A percentile compares a stretch with the other conserved stretches of the same genome.
Conservation (phyloP, 2,888 invertebrate species). For the Scotopteryx bipunctaria region DNA sequence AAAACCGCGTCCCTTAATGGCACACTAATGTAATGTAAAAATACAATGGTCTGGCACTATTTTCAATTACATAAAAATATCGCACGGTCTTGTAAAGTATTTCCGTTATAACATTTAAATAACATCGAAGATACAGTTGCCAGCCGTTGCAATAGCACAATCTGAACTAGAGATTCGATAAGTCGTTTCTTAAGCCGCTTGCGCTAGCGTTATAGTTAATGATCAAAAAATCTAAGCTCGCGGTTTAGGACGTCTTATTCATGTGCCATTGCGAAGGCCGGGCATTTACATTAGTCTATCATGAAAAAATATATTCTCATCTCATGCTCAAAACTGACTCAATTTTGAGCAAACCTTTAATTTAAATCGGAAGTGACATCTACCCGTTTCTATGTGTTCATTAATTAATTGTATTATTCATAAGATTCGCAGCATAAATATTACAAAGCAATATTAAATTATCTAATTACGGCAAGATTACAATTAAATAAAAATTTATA, state of each 20-base stretch:
- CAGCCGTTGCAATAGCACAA: constrained; percentile 3
- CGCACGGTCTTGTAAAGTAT: constrained; percentile 28
- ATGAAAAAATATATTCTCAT: constrained; percentile 38
- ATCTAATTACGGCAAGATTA: constrained; percentile 46
- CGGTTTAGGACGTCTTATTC: no score
- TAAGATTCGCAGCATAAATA: constrained; percentile 39
- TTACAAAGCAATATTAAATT: constrained; percentile 48
- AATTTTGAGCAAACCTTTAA: constrained; percentile 50
- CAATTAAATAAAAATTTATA: constrained; percentile 49
- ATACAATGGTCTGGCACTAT: constrained; percentile 12
- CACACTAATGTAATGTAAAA: constrained; percentile 7
- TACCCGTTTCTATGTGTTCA: constrained; percentile 49
- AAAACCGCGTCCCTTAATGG: constrained; percentile 19
- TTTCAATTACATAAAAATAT: constrained; percentile 7
- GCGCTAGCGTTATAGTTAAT: no score
- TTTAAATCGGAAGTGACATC: constrained; percentile 47
- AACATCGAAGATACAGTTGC: constrained; percentile 1
- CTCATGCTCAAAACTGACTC: constrained; percentile 25
- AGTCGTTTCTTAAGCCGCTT: not conserved
- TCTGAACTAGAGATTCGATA: not conserved
- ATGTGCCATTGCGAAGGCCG: constrained; percentile 10
- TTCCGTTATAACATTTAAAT: not conserved
- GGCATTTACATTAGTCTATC: constrained; percentile 27
- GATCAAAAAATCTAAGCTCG: no score
- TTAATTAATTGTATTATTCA: constrained; percentile 34